A percentile compares a stretch with the other conserved stretches of the same genome.
Conservation (phyloP, 92 coral and sea anemone genomes). For the Epizoanthus illoricatus region DNA sequence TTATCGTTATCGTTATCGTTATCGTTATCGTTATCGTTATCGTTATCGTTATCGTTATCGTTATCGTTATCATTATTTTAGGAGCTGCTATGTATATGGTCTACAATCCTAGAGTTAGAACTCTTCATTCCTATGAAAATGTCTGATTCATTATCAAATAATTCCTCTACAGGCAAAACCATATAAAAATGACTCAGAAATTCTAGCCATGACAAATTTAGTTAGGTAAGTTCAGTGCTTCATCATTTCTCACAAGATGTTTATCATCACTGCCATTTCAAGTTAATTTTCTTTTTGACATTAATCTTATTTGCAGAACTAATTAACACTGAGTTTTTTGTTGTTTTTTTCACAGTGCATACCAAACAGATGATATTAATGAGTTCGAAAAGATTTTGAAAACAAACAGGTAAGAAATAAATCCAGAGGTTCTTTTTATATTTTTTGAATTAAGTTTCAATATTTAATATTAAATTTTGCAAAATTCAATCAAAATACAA, state of each 20-base stretch:
- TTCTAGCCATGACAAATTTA: constrained; percentile 95
- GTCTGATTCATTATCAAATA: neutral
- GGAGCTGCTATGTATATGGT: no score
- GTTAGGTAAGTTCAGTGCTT: constrained; percentile 51
- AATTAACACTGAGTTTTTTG: no score
- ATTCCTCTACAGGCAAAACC: constrained; percentile 76
- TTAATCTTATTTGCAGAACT: neutral
- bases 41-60: no score
- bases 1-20: no score
- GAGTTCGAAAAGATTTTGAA: constrained; percentile 97
- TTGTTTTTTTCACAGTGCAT: constrained; percentile 63
- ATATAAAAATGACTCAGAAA: constrained; percentile 94
- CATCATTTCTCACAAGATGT: neutral
- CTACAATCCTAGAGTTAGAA: neutral
- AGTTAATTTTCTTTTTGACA: neutral
- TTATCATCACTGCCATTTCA: neutral
- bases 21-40: no score
- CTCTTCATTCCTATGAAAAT: neutral
- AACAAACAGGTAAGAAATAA: constrained; percentile 76
- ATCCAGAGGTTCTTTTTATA: neutral
- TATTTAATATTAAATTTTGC: no score
- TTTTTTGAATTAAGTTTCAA: neutral
- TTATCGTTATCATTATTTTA: no score
- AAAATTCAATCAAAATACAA: no score
- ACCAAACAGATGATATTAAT: constrained; percentile 96